A percentile compares a stretch with the other conserved stretches of the same genome.
Evolutionary conservation across 2,797 vertebrate species (phyloP).

Genomic region (Apogon hyalosoma): DNA sequence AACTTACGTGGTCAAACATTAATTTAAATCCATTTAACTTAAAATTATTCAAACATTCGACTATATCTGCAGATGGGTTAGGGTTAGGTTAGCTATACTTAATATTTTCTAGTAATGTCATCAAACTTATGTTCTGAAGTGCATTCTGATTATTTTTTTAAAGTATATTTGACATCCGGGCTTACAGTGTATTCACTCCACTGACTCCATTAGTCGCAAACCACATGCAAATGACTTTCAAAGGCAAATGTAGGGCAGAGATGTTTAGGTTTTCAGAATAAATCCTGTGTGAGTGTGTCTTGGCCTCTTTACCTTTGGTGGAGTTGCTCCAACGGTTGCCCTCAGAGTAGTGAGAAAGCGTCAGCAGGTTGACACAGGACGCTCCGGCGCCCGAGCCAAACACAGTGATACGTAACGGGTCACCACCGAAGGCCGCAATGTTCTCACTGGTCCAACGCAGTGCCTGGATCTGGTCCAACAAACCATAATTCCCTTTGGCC

Average conservation of each 20-base stretch:
- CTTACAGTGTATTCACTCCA: too few relatives aligned
- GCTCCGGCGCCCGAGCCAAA: constrained; percentile 98
- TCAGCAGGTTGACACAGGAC: constrained; percentile 98
- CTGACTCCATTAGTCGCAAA: background rate
- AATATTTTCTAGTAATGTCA: too few relatives aligned
- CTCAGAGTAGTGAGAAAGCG: constrained; percentile 99
- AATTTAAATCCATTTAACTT: too few relatives aligned
- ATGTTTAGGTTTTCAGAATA: background rate
- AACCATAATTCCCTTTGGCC: constrained; percentile 98
- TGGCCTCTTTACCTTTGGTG: constrained; percentile 92
- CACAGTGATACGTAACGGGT: constrained; percentile 98
- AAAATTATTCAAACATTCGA: too few relatives aligned
- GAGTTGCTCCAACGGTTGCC: constrained; percentile 99
- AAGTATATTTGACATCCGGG: too few relatives aligned
- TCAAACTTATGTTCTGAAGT: too few relatives aligned
- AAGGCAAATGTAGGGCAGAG: background rate
- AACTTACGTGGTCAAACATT: too few relatives aligned
- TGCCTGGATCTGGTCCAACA: constrained; percentile 97
- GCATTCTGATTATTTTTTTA: too few relatives aligned
- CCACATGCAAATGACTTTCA: background rate
- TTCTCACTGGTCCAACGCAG: constrained; percentile 99
- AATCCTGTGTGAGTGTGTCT: background rate
- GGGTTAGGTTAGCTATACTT: too few relatives aligned
- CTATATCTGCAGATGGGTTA: too few relatives aligned
- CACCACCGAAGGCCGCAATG: constrained; percentile 97